Evolutionary conservation across 1,140 invertebrate species (phyloP), one percentile per base, ranked within the genome.

Genomic region (Nylanderia fulva): DNA sequence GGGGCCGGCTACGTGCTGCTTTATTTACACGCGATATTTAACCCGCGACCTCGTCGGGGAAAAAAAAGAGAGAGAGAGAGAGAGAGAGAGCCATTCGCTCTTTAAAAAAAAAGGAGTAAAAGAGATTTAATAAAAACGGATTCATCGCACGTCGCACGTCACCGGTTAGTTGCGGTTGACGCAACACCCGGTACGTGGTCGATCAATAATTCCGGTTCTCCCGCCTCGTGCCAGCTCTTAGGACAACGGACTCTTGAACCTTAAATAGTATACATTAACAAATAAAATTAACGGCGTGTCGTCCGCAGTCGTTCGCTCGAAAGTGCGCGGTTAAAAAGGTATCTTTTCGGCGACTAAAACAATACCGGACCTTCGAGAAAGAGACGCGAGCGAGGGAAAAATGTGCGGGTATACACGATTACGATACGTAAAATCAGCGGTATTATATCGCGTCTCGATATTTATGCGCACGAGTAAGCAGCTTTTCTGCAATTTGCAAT

Each of bases 261-360:
- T 82, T 82, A 82, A 82, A 82, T 82, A 82, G 66, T 72, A n/a
- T n/a, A 72, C 77, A 82, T 82, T 82, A 82, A 82, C 77, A 82
- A 82, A 82, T 82, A 82, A 82, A 82, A 82, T 82, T 82, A 82
- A 82, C 77, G 77, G 77, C n/a, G 36, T 45, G 77, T 82, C 77
- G 66, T 58, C 52, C 27, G 66, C 77, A 82, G 66, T 82, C 77
- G 52, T 33, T 33, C 18, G 66, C n/a, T 56, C 29, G 72, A 39
- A 60, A 77, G 45, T n/a, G 61, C 75, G 29, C 75, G 29, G 63
- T 72, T 82, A 58, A 60, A 9, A 33, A 45, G 29, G 36, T 39
- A n/a, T 8, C 64, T 42, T 80, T 80, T 82, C 27, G 66, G 48
- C 27, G 24, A n/a, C 3, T 77, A 66, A 77, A 56, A 69, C 2